Evolutionary conservation across 2,888 invertebrate species (phyloP).

Genomic region (Leptopterna dolabrata): DNA sequence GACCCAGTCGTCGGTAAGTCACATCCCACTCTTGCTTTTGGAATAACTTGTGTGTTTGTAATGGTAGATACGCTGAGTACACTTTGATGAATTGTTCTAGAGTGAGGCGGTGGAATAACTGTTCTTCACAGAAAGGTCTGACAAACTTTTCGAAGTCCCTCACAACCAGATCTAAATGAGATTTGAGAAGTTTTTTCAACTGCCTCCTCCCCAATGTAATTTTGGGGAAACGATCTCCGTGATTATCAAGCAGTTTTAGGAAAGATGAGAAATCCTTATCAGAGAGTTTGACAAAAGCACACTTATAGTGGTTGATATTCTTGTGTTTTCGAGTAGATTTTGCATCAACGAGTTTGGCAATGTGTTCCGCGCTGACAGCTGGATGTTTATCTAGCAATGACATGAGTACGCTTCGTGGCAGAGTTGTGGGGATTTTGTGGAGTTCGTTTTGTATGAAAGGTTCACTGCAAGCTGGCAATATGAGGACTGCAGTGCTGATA

Average conservation of each 20-base stretch:
- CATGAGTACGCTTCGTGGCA: conserved; percentile 35
- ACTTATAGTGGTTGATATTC: conserved; percentile 27
- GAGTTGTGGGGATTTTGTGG: neutral
- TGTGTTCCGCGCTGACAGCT: conserved; percentile 23
- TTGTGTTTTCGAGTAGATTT: neutral
- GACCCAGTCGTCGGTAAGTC: neutral
- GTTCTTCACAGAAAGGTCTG: conserved; percentile 12
- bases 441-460: conserved; percentile 46
- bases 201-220: conserved; percentile 51
- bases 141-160: conserved; percentile 22
- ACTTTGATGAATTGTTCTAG: conserved; percentile 52
- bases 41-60: conserved; percentile 28
- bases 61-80: conserved; percentile 37
- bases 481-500: conserved; percentile 42
- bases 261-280: conserved; percentile 35
- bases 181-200: conserved; percentile 45
- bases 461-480: conserved; percentile 56
- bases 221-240: conserved; percentile 35
- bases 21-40: neutral
- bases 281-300: conserved; percentile 43
- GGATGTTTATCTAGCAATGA: conserved; percentile 46
- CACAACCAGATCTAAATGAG: conserved; percentile 27
- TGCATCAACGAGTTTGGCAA: conserved; percentile 37
- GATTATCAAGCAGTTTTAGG: conserved; percentile 31
- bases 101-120: conserved; percentile 26